A percentile compares a stretch with the other conserved stretches of the same genome.
Conservation (phyloP, 2,113 vertebrate species). For the Macrotus californicus region DNA sequence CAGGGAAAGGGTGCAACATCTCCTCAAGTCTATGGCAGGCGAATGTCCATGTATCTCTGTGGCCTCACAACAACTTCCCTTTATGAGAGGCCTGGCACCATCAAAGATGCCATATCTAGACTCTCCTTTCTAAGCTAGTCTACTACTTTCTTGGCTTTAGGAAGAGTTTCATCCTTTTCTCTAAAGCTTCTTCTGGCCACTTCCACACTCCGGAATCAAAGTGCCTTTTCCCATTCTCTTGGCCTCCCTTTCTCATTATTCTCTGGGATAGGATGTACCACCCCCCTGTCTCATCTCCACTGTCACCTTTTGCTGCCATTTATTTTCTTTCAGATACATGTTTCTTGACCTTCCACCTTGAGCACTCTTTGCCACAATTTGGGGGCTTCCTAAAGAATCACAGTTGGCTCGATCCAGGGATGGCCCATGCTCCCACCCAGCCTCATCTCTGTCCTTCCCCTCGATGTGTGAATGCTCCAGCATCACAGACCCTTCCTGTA, state of each 20-base stretch:
- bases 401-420: neutral
- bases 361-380: neutral
- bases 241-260: neutral
- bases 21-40: neutral
- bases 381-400: neutral
- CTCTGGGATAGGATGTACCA: neutral
- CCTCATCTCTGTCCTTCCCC: neutral
- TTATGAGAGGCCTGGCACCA: neutral
- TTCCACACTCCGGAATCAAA: neutral
- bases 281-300: neutral
- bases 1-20: neutral
- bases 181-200: neutral
- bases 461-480: accelerated
- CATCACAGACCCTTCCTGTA: accelerated
- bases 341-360: neutral
- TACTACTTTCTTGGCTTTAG: neutral
- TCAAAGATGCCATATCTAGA: neutral
- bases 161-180: neutral
- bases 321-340: neutral
- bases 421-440: accelerated
- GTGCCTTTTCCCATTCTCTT: neutral
- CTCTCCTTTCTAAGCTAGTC: neutral
- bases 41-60: neutral
- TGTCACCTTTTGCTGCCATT: neutral
- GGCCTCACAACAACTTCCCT: neutral